A percentile compares a stretch with the other conserved stretches of the same genome.
Evolutionary conservation across 1,140 invertebrate species (phyloP).

Genomic region (Achatina immaculata): DNA sequence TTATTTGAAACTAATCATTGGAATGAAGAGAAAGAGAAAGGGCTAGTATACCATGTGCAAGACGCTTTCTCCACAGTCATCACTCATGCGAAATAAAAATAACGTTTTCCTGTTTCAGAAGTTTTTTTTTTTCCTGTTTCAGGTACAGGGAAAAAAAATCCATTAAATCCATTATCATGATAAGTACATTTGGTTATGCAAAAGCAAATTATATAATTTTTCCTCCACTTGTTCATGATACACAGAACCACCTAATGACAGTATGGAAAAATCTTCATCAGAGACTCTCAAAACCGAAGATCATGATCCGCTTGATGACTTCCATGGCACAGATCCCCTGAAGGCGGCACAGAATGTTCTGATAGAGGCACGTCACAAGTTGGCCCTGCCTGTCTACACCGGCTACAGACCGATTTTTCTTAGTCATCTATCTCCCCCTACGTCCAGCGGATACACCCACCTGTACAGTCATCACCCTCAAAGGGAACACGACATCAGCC

Average conservation of each 20-base stretch:
- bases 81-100: too few species aligned
- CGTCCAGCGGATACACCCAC: background rate
- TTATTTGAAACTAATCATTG: too few species aligned
- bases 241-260: background rate
- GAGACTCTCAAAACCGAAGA: background rate
- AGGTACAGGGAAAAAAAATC: too few species aligned
- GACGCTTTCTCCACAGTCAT: too few species aligned
- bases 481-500: conserved; percentile 52
- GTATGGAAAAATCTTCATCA: background rate
- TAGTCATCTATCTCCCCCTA: conserved; percentile 17
- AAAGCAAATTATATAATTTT: too few species aligned
- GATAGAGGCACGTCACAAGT: conserved; percentile 54
- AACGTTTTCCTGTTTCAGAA: too few species aligned
- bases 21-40: too few species aligned
- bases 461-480: background rate
- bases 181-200: too few species aligned
- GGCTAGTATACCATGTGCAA: too few species aligned
- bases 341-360: conserved; percentile 51
- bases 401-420: conserved; percentile 7
- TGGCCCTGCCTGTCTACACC: conserved; percentile 38
- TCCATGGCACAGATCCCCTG: conserved; percentile 27
- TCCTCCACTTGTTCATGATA: too few species aligned
- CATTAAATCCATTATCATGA: too few species aligned
- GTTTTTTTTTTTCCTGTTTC: too few species aligned
- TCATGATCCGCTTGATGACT: background rate